These are phyloP conservation scores for Pseudomyrmex concolor DNA, from an alignment of 1,140 invertebrate species.

Conservation along the genomic window DNA sequence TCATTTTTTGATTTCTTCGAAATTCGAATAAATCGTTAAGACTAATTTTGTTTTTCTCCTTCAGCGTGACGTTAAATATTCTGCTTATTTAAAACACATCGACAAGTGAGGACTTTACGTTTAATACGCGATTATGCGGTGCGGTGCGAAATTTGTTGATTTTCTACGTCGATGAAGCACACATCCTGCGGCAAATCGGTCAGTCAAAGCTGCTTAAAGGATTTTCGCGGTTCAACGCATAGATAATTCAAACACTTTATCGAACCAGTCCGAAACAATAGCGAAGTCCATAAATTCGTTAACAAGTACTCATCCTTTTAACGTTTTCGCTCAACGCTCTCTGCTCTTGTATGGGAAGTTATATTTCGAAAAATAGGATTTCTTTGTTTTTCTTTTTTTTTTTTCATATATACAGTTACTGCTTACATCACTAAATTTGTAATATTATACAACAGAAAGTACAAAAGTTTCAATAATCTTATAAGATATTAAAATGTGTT, in stretches of 20 bases:
- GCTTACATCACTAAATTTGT: too few species aligned
- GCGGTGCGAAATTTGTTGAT: constrained; percentile 46
- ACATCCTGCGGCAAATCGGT: constrained; percentile 13
- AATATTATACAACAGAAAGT: too few species aligned
- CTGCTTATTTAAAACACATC: not conserved
- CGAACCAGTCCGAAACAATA: constrained; percentile 28
- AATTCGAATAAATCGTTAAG: not conserved
- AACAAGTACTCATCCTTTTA: constrained; percentile 23
- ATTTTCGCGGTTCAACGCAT: constrained; percentile 41
- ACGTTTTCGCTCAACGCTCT: not conserved
- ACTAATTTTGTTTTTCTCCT: not conserved
- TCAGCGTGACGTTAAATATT: too few species aligned
- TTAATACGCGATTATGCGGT: not conserved
- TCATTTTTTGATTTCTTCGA: not conserved
- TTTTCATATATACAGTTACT: too few species aligned
- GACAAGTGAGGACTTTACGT: not conserved
- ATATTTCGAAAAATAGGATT: not conserved
- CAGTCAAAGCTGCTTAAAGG: constrained; percentile 55
- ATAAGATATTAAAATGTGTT: too few species aligned
- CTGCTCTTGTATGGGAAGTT: not conserved
- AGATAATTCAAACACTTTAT: constrained; percentile 54
- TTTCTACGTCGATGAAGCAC: constrained; percentile 35
- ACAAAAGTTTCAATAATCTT: too few species aligned
- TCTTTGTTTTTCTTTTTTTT: not conserved
- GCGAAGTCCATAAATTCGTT: constrained; percentile 31